Evolutionary conservation across 2,888 invertebrate species (phyloP).

Genomic region (Zelleria hepariella): DNA sequence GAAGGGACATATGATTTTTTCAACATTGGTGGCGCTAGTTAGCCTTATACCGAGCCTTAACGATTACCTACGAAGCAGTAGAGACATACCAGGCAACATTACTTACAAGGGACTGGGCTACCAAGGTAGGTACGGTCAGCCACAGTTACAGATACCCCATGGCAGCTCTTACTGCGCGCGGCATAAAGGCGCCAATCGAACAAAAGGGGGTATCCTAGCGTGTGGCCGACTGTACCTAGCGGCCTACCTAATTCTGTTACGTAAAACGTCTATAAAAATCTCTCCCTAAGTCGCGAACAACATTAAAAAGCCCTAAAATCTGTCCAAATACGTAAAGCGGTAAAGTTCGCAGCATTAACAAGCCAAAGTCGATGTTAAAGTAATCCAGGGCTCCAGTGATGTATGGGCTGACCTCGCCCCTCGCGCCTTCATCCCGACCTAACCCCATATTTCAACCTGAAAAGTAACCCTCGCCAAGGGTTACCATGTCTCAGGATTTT

Average conservation of each 20-base stretch:
- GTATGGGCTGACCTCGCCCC: slow-evolving; percentile 32
- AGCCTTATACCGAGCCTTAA: too few species aligned
- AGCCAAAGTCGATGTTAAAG: slow-evolving; percentile 23
- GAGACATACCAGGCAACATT: too few species aligned
- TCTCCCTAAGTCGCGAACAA: neutral
- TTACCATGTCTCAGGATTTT: too few species aligned
- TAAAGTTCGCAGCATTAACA: slow-evolving; percentile 25
- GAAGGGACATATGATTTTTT: too few species aligned
- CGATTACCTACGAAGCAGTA: too few species aligned
- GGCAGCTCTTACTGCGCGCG: too few species aligned
- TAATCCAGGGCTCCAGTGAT: slow-evolving; percentile 25
- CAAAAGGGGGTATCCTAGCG: neutral
- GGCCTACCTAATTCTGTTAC: neutral
- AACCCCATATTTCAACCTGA: slow-evolving; percentile 45
- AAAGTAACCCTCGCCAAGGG: slow-evolving; percentile 42
- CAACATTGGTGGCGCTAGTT: too few species aligned
- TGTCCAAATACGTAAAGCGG: slow-evolving; percentile 6
- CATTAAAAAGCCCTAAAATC: slow-evolving; percentile 6
- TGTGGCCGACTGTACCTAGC: neutral
- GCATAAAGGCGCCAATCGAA: too few species aligned
- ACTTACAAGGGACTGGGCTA: too few species aligned
- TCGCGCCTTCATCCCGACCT: slow-evolving; percentile 30
- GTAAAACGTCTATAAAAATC: too few species aligned
- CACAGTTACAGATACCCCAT: too few species aligned
- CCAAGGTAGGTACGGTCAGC: too few species aligned